Evolutionary conservation across 2,797 vertebrate genomes (phyloP).

Genomic region (Centropyge bicolor): DNA sequence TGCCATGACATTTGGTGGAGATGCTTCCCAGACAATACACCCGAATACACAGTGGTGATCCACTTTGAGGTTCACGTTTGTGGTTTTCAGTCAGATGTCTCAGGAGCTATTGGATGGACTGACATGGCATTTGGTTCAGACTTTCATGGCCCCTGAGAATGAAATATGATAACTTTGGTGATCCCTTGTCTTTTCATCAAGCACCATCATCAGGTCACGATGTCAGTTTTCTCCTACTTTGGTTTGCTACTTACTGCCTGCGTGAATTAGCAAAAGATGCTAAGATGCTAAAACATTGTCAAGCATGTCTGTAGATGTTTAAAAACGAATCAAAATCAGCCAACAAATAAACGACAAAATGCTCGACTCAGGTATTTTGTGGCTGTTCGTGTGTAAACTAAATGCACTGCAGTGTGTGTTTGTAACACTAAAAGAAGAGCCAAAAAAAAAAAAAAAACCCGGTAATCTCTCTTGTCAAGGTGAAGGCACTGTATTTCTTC

Average conservation of each 20-base stretch:
- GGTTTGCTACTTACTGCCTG: not conserved
- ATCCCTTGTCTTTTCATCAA: no score
- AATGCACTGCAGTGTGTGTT: not conserved
- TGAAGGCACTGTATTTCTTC: slow-evolving; percentile 44
- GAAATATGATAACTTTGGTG: no score
- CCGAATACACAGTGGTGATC: not conserved
- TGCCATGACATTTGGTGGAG: not conserved
- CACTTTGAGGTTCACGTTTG: not conserved
- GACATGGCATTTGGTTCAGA: no score
- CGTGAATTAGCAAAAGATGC: not conserved
- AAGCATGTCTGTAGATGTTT: not conserved
- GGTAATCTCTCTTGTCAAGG: slow-evolving; percentile 17
- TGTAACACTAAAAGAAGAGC: slow-evolving; percentile 3
- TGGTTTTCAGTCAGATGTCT: no score
- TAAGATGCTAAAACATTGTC: not conserved
- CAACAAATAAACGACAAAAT: not conserved
- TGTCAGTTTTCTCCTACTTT: not conserved
- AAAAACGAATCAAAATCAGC: not conserved
- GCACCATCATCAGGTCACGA: no score
- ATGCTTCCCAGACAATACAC: not conserved
- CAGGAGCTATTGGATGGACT: no score
- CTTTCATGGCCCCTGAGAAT: no score
- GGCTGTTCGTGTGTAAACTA: not conserved
- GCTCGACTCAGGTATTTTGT: not conserved
- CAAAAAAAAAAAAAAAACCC: slow-evolving; percentile 1